These are phyloP conservation scores for Parapristionchus giblindavisi DNA, from an alignment of 2,888 invertebrate genomes.

Conservation along the genomic window DNA sequence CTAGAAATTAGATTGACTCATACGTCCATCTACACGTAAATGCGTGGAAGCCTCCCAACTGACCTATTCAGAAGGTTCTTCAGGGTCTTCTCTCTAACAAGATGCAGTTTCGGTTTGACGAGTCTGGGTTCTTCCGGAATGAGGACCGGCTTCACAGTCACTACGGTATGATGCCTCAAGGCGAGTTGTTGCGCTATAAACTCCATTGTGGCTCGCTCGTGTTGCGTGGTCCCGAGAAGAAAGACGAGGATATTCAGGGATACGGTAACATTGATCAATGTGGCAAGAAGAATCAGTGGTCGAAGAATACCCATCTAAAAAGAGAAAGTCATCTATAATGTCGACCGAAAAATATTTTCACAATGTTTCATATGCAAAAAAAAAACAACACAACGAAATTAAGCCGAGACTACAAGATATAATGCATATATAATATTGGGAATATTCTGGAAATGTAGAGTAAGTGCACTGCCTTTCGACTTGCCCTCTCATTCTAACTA, in stretches of 20 bases:
- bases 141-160: conserved; percentile 66
- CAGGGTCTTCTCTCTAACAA: conserved; percentile 67
- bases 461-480: not conserved
- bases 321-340: no score
- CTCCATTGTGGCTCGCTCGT: conserved; percentile 65
- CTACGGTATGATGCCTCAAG: conserved; percentile 61
- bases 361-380: no score
- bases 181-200: conserved; percentile 68
- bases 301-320: not conserved
- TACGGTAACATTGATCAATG: not conserved
- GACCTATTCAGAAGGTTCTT: conserved; percentile 65
- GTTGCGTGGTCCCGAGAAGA: conserved; percentile 67
- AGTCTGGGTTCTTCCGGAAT: conserved; percentile 69
- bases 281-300: not conserved
- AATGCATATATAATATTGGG: not conserved
- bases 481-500: no score
- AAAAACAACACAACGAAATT: no score
- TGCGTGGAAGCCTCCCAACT: conserved; percentile 15
- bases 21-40: not conserved
- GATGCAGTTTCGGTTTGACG: conserved; percentile 65
- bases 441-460: not conserved
- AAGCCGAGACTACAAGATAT: not conserved
- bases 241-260: conserved; percentile 65
- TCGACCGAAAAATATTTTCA: no score
- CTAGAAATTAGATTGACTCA: not conserved